Base-by-base conservation (phyloP, 1,140 invertebrate species). In the Ptiloglossa arizonensis region DNA sequence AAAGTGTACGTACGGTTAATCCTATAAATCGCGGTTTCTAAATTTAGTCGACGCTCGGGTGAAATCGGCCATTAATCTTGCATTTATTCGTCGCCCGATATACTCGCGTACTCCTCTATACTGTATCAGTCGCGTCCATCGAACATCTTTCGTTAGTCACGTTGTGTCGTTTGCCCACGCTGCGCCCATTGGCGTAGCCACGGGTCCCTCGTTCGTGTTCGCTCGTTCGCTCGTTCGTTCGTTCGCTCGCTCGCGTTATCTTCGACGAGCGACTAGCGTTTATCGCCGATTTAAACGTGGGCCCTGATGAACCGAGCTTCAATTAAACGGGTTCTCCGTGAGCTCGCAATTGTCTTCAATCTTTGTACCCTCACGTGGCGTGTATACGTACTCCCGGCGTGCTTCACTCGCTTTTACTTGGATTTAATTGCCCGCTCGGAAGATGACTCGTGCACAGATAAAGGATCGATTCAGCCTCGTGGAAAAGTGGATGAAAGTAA, bases 21-120 rank as follows among this genome's bases (percentile, higher is more conserved):
- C 73, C n/a, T n/a, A 48, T 68, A 68, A 75, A 68, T 75, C 64
- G 35, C 6, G 41, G 73, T 59, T 35, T 75, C 73, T 75, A 75
- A 75, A 75, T 75, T 75, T 69, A 75, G 64, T 44, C 60, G 46
- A n/a, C 22, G 27, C 64, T 22, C 64, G 64, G 19, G 52, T 69
- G 64, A 57, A 75, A 75, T 68, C 64, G 64, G 22, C 64, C 73
- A 48, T 71, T 77, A 77, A 77, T 77, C 67, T 71, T 71, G 22
- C 67, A 62, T 77, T 77, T 77, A 62, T 71, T 75, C 63, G 71
- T 66, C 41, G 41, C 32, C 35, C 57, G 38, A 44, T 71, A 41
- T 46, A 70, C 74, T 15, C 44, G 32, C 29, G 29, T 32, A 24
- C 11, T 29, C 11, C 32, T 29, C n/a, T 32, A 15, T 13, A 29